Percentiles rank a stretch among this genome's conserved stretches.
Evolutionary conservation across 1,140 invertebrate species (phyloP).

Genomic region (Panagrolaimus sp.): DNA sequence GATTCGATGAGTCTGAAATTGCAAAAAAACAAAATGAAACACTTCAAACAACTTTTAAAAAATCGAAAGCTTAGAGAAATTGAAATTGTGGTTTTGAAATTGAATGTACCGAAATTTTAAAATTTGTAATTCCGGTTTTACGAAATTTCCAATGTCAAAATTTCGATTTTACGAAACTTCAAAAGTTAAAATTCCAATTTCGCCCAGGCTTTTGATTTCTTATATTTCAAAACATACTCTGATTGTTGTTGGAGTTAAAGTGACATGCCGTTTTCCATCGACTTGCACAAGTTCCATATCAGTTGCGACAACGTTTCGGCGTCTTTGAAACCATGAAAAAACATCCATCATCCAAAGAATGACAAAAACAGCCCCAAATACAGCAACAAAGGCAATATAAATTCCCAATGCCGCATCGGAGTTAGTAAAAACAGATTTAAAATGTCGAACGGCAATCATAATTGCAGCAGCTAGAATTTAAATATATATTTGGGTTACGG

Average conservation of each 20-base stretch:
- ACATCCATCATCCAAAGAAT: conserved; percentile 24
- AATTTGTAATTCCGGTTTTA: no score
- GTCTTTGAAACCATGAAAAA: neutral
- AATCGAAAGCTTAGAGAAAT: no score
- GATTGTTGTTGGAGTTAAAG: neutral
- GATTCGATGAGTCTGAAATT: neutral
- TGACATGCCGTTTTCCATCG: neutral
- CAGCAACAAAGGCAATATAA: conserved; percentile 30
- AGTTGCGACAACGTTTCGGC: neutral
- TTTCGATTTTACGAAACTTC: no score
- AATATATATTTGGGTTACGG: neutral
- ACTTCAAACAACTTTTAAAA: no score
- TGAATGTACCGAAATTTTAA: no score
- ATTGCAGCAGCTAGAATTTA: conserved; percentile 22
- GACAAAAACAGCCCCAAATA: conserved; percentile 25
- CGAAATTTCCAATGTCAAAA: no score
- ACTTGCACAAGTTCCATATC: conserved; percentile 14
- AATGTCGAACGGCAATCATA: conserved; percentile 37
- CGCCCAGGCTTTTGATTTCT: no score
- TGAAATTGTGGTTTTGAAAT: no score
- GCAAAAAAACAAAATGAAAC: no score
- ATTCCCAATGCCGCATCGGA: conserved; percentile 29
- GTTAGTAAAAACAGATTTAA: conserved; percentile 29
- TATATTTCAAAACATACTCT: neutral
- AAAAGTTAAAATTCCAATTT: no score